Percentiles rank a stretch among this genome's conserved stretches.
Evolutionary conservation across 1,140 invertebrate genomes (phyloP).

Genomic region (Frieseomelitta varia): DNA sequence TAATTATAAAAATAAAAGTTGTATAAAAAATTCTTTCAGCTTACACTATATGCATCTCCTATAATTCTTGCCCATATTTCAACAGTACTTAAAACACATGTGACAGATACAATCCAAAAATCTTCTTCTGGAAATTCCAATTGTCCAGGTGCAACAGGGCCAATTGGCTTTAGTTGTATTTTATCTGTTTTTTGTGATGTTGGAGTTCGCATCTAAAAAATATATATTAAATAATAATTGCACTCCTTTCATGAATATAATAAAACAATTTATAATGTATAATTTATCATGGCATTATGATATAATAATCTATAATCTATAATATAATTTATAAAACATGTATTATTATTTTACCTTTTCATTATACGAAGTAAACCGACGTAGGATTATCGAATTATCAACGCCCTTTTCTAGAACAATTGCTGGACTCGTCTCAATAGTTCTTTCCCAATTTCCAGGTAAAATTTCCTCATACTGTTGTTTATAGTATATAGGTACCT

Average conservation of each 20-base stretch:
- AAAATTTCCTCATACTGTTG: conserved; percentile 82
- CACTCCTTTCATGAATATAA: background rate
- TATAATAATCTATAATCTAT: too few relatives aligned
- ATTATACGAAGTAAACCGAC: conserved; percentile 46
- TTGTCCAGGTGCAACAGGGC: conserved; percentile 67
- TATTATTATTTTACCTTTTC: conserved; percentile 51
- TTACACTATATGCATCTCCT: conserved; percentile 83
- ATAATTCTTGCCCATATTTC: conserved; percentile 84
- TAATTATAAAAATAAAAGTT: conserved; percentile 12
- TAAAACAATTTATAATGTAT: background rate
- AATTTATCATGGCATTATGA: too few relatives aligned
- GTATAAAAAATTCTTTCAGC: conserved; percentile 49
- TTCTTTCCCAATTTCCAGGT: conserved; percentile 82
- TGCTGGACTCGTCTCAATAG: conserved; percentile 78
- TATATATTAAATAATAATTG: background rate
- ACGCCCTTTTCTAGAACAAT: conserved; percentile 81
- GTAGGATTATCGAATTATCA: conserved; percentile 80
- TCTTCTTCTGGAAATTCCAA: conserved; percentile 81
- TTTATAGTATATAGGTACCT: conserved; percentile 76
- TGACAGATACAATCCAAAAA: conserved; percentile 83
- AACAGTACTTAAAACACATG: conserved; percentile 80
- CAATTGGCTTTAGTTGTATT: conserved; percentile 53
- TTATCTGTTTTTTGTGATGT: conserved; percentile 45
- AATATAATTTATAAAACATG: background rate
- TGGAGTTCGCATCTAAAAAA: background rate